Percentiles rank a stretch among this genome's conserved stretches.
These are phyloP conservation scores for Micropoecilia bifurca DNA, from an alignment of 2,797 vertebrate genomes.

Conservation along the genomic window DNA sequence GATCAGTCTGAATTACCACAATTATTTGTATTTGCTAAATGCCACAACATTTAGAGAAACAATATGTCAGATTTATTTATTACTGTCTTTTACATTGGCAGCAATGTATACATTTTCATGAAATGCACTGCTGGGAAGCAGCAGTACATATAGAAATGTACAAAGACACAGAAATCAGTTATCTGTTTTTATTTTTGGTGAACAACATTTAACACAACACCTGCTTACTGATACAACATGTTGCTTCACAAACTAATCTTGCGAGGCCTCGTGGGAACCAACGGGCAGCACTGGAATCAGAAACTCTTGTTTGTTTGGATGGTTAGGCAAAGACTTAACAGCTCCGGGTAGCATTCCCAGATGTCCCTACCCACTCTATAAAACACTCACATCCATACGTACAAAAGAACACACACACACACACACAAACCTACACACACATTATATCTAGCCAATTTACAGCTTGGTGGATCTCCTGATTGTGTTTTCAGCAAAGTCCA, in stretches of 20 bases:
- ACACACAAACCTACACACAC: slow-evolving; percentile 39
- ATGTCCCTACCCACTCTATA: slow-evolving; percentile 44
- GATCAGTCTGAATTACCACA: neutral
- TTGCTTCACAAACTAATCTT: neutral
- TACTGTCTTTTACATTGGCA: neutral
- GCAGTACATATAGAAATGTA: neutral
- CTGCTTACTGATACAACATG: slow-evolving; percentile 5
- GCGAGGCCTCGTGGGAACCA: slow-evolving; percentile 2
- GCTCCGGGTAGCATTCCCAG: slow-evolving; percentile 42
- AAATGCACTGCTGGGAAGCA: neutral
- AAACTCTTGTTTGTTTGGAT: slow-evolving; percentile 21
- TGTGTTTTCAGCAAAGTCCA: slow-evolving; percentile 75
- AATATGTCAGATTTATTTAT: neutral
- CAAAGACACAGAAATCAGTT: neutral
- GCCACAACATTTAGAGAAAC: neutral
- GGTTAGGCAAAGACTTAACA: slow-evolving; percentile 22
- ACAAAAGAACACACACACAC: slow-evolving; percentile 36
- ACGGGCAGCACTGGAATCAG: neutral
- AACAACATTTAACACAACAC: neutral
- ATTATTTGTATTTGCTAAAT: neutral
- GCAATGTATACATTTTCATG: neutral
- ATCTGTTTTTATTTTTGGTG: too few relatives aligned
- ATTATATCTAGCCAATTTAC: slow-evolving; percentile 71
- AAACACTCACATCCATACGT: slow-evolving; percentile 35
- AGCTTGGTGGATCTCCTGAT: slow-evolving; percentile 70